A percentile compares a stretch with the other conserved stretches of the same genome.
Conservation (phyloP, 2,888 invertebrate genomes). For the Chesias legatella region DNA sequence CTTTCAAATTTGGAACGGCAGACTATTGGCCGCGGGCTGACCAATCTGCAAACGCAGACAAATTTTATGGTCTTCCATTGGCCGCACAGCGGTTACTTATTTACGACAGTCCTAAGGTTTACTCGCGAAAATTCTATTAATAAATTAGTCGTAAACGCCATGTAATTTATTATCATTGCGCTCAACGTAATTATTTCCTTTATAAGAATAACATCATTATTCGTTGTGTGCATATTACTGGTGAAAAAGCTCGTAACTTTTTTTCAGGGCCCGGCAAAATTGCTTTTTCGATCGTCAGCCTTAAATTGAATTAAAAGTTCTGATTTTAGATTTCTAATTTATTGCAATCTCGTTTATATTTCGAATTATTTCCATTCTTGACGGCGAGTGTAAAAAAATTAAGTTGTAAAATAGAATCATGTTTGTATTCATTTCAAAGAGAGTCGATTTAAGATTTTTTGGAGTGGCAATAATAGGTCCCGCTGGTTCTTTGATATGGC, state of each 20-base stretch:
- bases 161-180: slow-evolving; percentile 73
- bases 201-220: slow-evolving; percentile 70
- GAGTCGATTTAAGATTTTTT: slow-evolving; percentile 49
- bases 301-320: slow-evolving; percentile 30
- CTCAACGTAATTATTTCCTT: slow-evolving; percentile 72
- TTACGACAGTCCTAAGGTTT: slow-evolving; percentile 75
- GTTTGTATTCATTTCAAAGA: slow-evolving; percentile 44
- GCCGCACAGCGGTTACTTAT: slow-evolving; percentile 68
- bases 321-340: slow-evolving; percentile 28
- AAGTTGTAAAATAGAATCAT: too few relatives aligned
- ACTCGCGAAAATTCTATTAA: slow-evolving; percentile 79
- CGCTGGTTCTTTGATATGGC: slow-evolving; percentile 55
- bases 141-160: slow-evolving; percentile 75
- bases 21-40: slow-evolving; percentile 62
- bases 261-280: slow-evolving; percentile 27
- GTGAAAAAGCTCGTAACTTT: slow-evolving; percentile 29
- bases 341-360: slow-evolving; percentile 24
- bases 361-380: slow-evolving; percentile 6
- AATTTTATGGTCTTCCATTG: slow-evolving; percentile 70
- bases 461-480: slow-evolving; percentile 49
- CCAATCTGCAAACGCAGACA: slow-evolving; percentile 65
- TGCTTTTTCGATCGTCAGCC: slow-evolving; percentile 29
- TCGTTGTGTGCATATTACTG: slow-evolving; percentile 38
- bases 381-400: background rate
- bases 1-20: slow-evolving; percentile 69